These are phyloP conservation scores for Virgularia gustaviana DNA, from an alignment of 92 coral and sea anemone genomes.

Conservation along the genomic window DNA sequence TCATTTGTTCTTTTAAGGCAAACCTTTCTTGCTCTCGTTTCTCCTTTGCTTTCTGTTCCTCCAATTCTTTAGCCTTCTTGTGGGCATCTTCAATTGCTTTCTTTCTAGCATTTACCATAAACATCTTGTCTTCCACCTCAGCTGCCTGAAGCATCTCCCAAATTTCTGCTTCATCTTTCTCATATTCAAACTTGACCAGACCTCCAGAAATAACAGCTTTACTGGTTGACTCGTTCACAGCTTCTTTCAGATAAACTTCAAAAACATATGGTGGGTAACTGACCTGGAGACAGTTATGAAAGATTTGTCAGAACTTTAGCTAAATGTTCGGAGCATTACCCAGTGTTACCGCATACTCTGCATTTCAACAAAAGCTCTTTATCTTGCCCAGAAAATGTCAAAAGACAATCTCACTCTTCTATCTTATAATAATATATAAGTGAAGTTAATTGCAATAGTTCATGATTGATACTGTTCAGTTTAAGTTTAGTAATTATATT, in stretches of 20 bases:
- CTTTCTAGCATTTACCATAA: conserved; percentile 66
- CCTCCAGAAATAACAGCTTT: conserved; percentile 81
- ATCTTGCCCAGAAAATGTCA: too few species aligned
- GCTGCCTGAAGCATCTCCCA: conserved; percentile 72
- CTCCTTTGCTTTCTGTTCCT: conserved; percentile 56
- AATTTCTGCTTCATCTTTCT: conserved; percentile 61
- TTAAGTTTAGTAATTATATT: too few species aligned
- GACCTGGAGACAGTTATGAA: conserved; percentile 46
- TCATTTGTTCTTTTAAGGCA: conserved; percentile 86
- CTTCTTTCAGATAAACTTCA: conserved; percentile 76
- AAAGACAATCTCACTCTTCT: too few species aligned
- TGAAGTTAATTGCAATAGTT: too few species aligned
- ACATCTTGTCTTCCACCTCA: conserved; percentile 77
- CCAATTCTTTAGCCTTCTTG: conserved; percentile 60
- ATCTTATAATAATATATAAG: too few species aligned
- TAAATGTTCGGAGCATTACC: background rate
- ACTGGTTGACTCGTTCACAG: conserved; percentile 72
- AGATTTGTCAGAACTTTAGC: background rate
- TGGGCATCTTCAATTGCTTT: conserved; percentile 81
- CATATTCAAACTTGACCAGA: conserved; percentile 64
- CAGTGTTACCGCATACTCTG: too few species aligned
- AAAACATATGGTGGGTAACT: conserved; percentile 96
- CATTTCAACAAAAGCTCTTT: too few species aligned
- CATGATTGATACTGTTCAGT: too few species aligned
- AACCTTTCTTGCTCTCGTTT: conserved; percentile 82